A percentile compares a stretch with the other conserved stretches of the same genome.
Conservation (phyloP, 2,113 vertebrate genomes). For the Nyctereutes procyonoides region DNA sequence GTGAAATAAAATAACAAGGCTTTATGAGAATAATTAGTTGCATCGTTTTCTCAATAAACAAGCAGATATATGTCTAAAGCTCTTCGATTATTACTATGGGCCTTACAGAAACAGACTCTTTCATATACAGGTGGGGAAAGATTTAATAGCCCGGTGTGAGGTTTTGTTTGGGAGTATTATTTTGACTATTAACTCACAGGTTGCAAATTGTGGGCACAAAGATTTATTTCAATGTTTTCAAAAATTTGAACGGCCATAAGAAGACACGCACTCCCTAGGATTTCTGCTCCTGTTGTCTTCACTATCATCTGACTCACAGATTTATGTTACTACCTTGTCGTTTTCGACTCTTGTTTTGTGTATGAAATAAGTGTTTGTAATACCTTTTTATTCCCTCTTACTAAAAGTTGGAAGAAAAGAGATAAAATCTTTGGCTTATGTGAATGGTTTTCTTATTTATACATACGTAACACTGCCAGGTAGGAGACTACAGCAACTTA, state of each 20-base stretch:
- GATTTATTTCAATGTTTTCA: neutral
- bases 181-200: neutral
- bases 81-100: neutral
- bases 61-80: neutral
- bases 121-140: neutral
- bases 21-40: neutral
- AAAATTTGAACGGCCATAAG: neutral
- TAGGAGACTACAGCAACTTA: slow-evolving; percentile 65
- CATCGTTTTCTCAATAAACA: neutral
- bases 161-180: neutral
- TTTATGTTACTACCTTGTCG: neutral
- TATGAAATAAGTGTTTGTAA: slow-evolving; percentile 19
- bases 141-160: neutral
- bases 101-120: slow-evolving; percentile 26
- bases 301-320: neutral
- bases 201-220: slow-evolving; percentile 4
- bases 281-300: neutral
- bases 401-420: slow-evolving; percentile 26
- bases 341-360: neutral
- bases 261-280: neutral
- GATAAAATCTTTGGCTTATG: slow-evolving; percentile 82
- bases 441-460: slow-evolving; percentile 65
- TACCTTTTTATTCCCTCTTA: neutral
- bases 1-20: slow-evolving; percentile 21
- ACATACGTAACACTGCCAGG: slow-evolving; percentile 69